phyloP scores from a whole-genome alignment of 1,140 invertebrate species.

The Harpegnathos saltator region DNA sequence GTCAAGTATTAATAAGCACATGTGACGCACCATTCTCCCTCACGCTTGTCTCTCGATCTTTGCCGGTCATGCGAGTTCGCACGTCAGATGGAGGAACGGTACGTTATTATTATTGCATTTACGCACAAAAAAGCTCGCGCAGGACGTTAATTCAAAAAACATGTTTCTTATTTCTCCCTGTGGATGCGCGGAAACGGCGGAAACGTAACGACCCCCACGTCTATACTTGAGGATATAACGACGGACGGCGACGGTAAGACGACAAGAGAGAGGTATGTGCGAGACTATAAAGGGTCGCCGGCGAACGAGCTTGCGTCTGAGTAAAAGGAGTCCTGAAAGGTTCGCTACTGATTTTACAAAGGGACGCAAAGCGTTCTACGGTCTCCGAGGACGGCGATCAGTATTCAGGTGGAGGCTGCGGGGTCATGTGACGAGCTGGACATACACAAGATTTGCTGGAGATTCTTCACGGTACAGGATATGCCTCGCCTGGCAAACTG shows the following conservation, averaged over 20 bases:
- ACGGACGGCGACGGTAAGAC: conserved; percentile 46
- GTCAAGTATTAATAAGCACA: too few relatives aligned
- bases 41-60: conserved; percentile 9
- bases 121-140: conserved; percentile 26
- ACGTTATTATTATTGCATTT: conserved; percentile 42
- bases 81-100: conserved; percentile 17
- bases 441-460: conserved; percentile 75
- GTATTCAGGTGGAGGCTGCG: conserved; percentile 70
- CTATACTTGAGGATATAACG: conserved; percentile 58
- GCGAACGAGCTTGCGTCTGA: conserved; percentile 52
- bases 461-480: conserved; percentile 77
- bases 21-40: too few relatives aligned
- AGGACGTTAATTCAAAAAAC: conserved; percentile 60
- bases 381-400: conserved; percentile 63
- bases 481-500: conserved; percentile 76
- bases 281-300: conserved; percentile 54
- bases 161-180: conserved; percentile 40
- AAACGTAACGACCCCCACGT: conserved; percentile 59
- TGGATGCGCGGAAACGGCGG: not conserved
- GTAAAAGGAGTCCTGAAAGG: conserved; percentile 66
- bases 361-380: conserved; percentile 69
- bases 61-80: conserved; percentile 2
- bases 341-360: conserved; percentile 77
- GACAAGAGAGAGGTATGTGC: conserved; percentile 51
- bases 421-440: conserved; percentile 76